Evolutionary conservation across 1,140 invertebrate genomes (phyloP).

Genomic region (Papilio polyxenes): DNA sequence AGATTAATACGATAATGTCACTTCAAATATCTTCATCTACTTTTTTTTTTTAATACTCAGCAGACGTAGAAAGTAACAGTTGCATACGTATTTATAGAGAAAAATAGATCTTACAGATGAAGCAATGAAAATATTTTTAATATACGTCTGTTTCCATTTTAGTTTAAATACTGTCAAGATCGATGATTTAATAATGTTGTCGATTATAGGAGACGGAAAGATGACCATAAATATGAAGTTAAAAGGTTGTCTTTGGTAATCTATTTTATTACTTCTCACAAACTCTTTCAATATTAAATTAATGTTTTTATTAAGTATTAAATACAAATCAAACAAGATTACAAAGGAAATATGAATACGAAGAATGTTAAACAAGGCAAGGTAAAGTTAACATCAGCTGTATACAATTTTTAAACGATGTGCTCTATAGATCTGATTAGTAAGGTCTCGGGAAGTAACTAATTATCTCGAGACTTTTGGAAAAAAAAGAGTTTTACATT

Average conservation of each 20-base stretch:
- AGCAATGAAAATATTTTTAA: no score
- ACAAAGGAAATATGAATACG: neutral
- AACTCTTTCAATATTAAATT: neutral
- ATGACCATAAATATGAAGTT: no score
- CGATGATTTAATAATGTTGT: no score
- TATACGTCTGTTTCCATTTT: no score
- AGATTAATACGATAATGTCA: constrained; percentile 24
- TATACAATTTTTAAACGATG: neutral
- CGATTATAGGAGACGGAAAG: no score
- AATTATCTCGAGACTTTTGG: constrained; percentile 4
- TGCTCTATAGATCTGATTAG: neutral
- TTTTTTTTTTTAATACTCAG: neutral
- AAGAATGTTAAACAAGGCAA: neutral
- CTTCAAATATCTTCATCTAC: neutral
- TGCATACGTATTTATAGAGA: no score
- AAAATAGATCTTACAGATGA: no score
- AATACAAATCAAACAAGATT: neutral
- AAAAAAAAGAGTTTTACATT: neutral
- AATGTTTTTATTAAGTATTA: neutral
- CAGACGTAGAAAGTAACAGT: neutral
- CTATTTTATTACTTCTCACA: no score
- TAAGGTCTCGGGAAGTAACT: neutral
- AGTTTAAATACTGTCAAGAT: no score
- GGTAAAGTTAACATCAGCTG: neutral
- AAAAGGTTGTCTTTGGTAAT: no score